Conservation (phyloP, 2,888 invertebrate species). For the Leptogaster cylindrica region DNA sequence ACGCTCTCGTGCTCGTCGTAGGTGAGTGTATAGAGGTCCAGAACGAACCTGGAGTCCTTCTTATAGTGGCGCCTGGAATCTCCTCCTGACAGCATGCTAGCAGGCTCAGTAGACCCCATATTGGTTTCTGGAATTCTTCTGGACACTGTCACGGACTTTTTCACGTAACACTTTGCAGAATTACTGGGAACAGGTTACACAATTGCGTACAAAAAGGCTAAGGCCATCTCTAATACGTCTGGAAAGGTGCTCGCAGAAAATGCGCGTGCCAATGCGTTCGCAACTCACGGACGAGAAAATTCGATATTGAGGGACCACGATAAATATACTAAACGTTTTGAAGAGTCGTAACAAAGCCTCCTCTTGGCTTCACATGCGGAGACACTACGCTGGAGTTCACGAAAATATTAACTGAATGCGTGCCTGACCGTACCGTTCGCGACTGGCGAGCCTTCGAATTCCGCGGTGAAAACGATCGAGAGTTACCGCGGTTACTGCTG, state of each 20-base stretch:
- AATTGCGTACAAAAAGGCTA: neutral
- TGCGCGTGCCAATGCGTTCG: slow-evolving; percentile 7
- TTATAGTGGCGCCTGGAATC: slow-evolving; percentile 79
- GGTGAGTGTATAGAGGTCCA: slow-evolving; percentile 84
- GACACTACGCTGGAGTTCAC: too few relatives aligned
- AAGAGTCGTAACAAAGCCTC: neutral
- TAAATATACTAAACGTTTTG: neutral
- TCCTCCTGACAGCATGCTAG: slow-evolving; percentile 61
- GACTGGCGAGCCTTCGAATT: slow-evolving; percentile 32
- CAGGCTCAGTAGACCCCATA: slow-evolving; percentile 56
- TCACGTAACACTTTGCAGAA: slow-evolving; percentile 2
- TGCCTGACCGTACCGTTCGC: slow-evolving; percentile 14
- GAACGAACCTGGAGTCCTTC: slow-evolving; percentile 82
- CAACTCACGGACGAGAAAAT: neutral
- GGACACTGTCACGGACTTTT: slow-evolving; percentile 19
- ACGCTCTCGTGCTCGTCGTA: slow-evolving; percentile 82
- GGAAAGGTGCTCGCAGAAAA: neutral
- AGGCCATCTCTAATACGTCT: neutral
- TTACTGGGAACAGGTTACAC: slow-evolving; percentile 1
- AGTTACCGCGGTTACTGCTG: slow-evolving; percentile 20
- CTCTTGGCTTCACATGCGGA: neutral
- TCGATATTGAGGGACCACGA: neutral
- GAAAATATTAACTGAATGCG: neutral
- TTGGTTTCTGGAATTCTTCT: neutral
- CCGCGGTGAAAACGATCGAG: slow-evolving; percentile 28